These are phyloP conservation scores for Leptothorax acervorum DNA, from an alignment of 2,888 invertebrate species.

Conservation along the genomic window DNA sequence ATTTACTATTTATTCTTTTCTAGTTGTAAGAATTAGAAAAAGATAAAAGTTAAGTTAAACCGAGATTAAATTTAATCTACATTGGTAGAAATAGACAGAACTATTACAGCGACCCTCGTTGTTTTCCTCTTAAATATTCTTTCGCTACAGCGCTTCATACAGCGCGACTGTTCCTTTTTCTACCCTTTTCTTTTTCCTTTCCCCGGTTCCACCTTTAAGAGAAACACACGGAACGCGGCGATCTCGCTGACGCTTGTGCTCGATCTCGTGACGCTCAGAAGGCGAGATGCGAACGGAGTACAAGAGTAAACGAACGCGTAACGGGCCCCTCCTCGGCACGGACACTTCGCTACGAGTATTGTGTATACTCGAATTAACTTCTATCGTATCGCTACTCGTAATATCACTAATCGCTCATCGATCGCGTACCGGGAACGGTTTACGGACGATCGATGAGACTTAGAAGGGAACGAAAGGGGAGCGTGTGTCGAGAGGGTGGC, in stretches of 20 bases:
- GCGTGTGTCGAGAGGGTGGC: not conserved
- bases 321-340: not conserved
- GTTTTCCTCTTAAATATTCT: not conserved
- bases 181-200: not conserved
- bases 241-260: not conserved
- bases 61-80: no score
- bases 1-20: no score
- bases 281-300: not conserved
- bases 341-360: slow-evolving; percentile 1
- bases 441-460: slow-evolving; percentile 5
- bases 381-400: slow-evolving; percentile 21
- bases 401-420: slow-evolving; percentile 40
- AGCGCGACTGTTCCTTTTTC: no score
- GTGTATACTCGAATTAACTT: slow-evolving; percentile 12
- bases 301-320: slow-evolving; percentile 1
- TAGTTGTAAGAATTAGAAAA: no score
- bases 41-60: no score
- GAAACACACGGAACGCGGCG: slow-evolving; percentile 10
- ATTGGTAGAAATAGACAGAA: not conserved
- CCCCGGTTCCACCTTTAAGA: no score
- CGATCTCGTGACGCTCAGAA: slow-evolving; percentile 27
- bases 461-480: slow-evolving; percentile 9
- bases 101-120: not conserved
- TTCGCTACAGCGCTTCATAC: no score
- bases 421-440: slow-evolving; percentile 12